Base-by-base conservation (phyloP, 2,888 invertebrate species). In the Augochlorella aurata region DNA sequence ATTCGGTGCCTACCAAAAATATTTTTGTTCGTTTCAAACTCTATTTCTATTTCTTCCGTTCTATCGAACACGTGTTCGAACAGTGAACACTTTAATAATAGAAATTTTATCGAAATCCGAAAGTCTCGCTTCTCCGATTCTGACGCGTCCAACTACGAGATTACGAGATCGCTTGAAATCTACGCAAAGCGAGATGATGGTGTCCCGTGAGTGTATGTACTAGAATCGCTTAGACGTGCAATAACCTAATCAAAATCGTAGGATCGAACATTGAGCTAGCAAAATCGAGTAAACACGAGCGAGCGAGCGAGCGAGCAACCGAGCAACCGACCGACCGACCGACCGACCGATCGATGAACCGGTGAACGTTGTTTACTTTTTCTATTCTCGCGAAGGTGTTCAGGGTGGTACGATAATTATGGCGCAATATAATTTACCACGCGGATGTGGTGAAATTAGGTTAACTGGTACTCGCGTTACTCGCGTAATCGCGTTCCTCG, bases 391-490 rank as follows among this genome's bases (percentile, higher is more conserved):
- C 67, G 61, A 66, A 70, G 72, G 75, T 52, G 58, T 67, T 54
- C 75, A 66, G 77, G 74, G 72, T 78, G 74, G 78, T 74, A 74
- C 61, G 68, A 77, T 83, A 82, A 85, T 87, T 86, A 85, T 83
- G 80, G 73, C 84, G 49, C 82, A 79, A 67, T 83, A 52, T 72
- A 68, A 82, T 85, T 81, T 79, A 77, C 73, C 79, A 80, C 80
- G 73, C 87, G 87, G 80, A 80, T 87, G 72, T 71, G 81, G 76
- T 79, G 81, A 77, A 83, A 83, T 86, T 77, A 74, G 86, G 86
- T 85, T 83, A 83, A 49, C 74, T 85, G 84, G 84, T 86, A 83
- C 80, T 68, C 68, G 68, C 68, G 81, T 83, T 85, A 76, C 79
- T 83, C 82, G 68, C 68, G 81, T 86, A 83, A 79, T 68, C 67